These are phyloP conservation scores for Brachyhypopomus gauderio DNA, from an alignment of 2,113 vertebrate genomes.

Conservation along the genomic window DNA sequence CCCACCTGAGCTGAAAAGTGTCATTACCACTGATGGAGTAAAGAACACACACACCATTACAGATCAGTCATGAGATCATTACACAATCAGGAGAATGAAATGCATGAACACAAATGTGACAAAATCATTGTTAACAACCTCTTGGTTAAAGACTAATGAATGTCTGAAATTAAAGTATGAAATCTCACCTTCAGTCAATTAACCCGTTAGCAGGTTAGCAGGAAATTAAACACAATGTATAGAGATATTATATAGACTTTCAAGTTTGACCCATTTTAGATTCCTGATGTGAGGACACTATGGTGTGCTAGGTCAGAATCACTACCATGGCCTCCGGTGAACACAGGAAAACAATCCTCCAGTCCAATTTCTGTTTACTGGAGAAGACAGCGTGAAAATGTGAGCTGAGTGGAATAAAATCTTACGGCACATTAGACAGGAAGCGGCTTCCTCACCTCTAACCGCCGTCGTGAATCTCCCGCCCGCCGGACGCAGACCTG, in stretches of 20 bases:
- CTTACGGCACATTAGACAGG: constrained; percentile 32
- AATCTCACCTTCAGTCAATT: too few relatives aligned
- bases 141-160: too few relatives aligned
- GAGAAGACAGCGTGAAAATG: constrained; percentile 34
- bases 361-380: constrained; percentile 30
- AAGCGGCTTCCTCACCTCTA: constrained; percentile 41
- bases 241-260: too few relatives aligned
- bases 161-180: too few relatives aligned
- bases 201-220: too few relatives aligned
- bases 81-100: background rate
- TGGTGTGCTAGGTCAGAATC: background rate
- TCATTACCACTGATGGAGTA: background rate
- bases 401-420: constrained; percentile 50
- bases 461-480: constrained; percentile 27
- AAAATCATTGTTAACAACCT: too few relatives aligned
- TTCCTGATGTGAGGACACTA: too few relatives aligned
- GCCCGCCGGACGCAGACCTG: background rate
- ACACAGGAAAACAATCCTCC: constrained; percentile 13
- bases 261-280: too few relatives aligned
- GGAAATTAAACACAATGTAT: background rate
- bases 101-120: too few relatives aligned
- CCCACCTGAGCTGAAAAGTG: background rate
- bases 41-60: background rate
- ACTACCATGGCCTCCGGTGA: background rate
- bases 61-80: background rate